These are phyloP conservation scores for Liodrosophila aerea DNA, from an alignment of 2,888 invertebrate genomes.

Conservation along the genomic window DNA sequence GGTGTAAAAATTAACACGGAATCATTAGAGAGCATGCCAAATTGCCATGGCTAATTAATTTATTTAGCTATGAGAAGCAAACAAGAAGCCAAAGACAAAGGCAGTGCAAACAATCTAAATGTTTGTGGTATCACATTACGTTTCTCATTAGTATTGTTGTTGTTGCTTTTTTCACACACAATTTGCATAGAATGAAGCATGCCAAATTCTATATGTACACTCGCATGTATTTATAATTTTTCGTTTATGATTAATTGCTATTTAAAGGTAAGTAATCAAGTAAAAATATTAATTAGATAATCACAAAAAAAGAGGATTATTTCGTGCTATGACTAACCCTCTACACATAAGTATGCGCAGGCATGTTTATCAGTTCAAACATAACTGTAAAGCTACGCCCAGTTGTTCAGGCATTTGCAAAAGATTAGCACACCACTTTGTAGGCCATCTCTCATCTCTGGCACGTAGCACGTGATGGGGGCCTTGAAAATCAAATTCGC, in stretches of 20 bases:
- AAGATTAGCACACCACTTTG: conserved; percentile 22
- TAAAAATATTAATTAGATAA: conserved; percentile 29
- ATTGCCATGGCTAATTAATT: conserved; percentile 68
- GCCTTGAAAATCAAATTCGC: conserved; percentile 53
- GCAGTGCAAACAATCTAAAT: conserved; percentile 51
- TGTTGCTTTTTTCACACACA: conserved; percentile 43
- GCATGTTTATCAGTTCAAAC: conserved; percentile 14
- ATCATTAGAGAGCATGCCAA: conserved; percentile 39
- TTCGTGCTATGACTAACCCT: conserved; percentile 14
- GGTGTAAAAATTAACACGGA: conserved; percentile 72
- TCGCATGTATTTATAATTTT: conserved; percentile 9
- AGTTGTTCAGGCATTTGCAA: conserved; percentile 28
- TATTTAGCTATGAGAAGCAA: conserved; percentile 60
- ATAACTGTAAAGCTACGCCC: conserved; percentile 53
- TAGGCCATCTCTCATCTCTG: conserved; percentile 42
- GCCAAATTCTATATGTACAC: conserved; percentile 18
- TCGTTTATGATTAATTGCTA: conserved; percentile 60
- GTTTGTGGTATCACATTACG: conserved; percentile 69
- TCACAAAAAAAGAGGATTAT: conserved; percentile 14
- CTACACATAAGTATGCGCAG: conserved; percentile 20
- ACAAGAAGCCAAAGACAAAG: conserved; percentile 29
- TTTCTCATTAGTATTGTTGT: conserved; percentile 30
- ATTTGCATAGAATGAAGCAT: conserved; percentile 64
- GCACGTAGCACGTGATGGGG: conserved; percentile 46
- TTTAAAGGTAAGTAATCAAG: conserved; percentile 46